Base-by-base conservation (phyloP, 1,140 invertebrate species). In the Ceratosolen fusciceps region DNA sequence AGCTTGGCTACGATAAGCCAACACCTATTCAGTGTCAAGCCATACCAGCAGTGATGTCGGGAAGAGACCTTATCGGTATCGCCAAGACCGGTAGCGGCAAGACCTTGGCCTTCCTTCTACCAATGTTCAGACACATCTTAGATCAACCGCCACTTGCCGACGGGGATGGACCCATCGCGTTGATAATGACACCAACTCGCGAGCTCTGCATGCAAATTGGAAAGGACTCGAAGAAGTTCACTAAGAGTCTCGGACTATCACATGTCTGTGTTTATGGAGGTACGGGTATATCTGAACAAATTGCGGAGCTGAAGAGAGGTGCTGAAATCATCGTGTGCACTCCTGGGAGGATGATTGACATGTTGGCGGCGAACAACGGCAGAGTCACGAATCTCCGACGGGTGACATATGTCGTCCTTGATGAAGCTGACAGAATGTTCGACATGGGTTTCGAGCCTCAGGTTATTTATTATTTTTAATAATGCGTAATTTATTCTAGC, bases 391-490 rank as follows among this genome's bases (percentile, higher is more conserved):
- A 99, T 92, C 90, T 99, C 52, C 92, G 96, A 34, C 90, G 99
- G 49, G 97, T 98, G 39, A 99, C 98, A 0, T 99, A 99, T 88
- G 94, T 99, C 47, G 98, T 99, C 0, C 89, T 99, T 2, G 99
- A 99, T 90, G 99, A 99, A 90, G 99, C 99, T 2, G 99, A 99
- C 90, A 91, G 99, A 49, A 99, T 99, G 98, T 99, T 99, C 87
- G 99, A 99, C 87, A 99, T 99, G 98, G 98, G 98, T 24, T 99
- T 99, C 90, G 98, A 99, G 90, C 98, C 98, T 8, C 98, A 99
- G 91, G 96, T 68, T 21, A 43, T 7, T 43, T 7, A 7, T 43
- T 43, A 43, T 43, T 43, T 43, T 43, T 43, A 43, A 43, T 43
- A 43, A 43, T 7, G n/a, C n/a, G 12, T 43, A 43, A 43, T 43